Conservation (phyloP, 2,113 vertebrate species). For the Alectura lathami region DNA sequence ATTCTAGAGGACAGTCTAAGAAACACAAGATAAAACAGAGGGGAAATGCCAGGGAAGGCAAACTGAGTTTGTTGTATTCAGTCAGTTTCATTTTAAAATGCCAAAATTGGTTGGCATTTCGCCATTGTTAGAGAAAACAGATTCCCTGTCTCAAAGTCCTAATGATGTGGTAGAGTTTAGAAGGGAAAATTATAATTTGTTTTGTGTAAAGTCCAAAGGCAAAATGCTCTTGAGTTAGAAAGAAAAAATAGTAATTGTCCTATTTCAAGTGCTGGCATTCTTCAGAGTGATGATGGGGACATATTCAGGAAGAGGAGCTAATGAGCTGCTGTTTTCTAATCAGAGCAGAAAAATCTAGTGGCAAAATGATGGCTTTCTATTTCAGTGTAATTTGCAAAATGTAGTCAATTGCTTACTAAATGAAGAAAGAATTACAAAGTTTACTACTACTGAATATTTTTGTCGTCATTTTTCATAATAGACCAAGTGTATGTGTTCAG, state of each 20-base stretch:
- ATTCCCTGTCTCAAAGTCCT: conserved; percentile 32
- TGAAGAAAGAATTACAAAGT: not conserved
- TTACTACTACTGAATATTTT: not conserved
- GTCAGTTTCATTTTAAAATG: conserved; percentile 49
- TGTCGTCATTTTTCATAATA: not conserved
- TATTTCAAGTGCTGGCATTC: conserved; percentile 46
- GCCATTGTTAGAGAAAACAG: conserved; percentile 60
- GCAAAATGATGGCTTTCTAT: conserved; percentile 35
- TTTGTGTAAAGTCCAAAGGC: conserved; percentile 59
- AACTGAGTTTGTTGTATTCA: conserved; percentile 7
- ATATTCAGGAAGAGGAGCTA: conserved; percentile 50
- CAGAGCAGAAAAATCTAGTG: conserved; percentile 31
- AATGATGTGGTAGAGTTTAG: conserved; percentile 59
- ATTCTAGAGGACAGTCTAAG: not conserved
- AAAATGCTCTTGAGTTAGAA: conserved; percentile 15
- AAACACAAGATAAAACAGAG: not conserved
- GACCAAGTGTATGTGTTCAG: not conserved
- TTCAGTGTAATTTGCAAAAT: conserved; percentile 37
- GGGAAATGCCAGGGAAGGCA: not conserved
- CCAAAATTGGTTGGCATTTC: conserved; percentile 45
- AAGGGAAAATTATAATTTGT: conserved; percentile 63
- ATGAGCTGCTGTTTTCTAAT: conserved; percentile 64
- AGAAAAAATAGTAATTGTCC: not conserved
- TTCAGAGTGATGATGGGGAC: conserved; percentile 33
- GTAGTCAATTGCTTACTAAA: not conserved